Percentiles rank a stretch among this genome's conserved stretches.
phyloP scores from a whole-genome alignment of 2,797 vertebrate genomes.

The Acrocephalus scirpaceus region DNA sequence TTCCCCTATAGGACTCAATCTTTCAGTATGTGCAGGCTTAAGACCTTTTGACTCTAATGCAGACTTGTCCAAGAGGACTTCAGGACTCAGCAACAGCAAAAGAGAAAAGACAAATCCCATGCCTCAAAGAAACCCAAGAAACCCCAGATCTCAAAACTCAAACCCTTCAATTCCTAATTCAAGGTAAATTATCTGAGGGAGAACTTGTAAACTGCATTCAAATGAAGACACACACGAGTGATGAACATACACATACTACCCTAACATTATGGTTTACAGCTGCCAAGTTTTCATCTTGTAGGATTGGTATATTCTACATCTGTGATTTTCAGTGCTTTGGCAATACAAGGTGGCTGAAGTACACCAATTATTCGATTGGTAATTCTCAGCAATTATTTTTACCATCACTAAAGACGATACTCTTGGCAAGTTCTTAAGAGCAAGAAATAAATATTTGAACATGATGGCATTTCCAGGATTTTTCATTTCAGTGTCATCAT shows the following conservation, averaged over 20 bases:
- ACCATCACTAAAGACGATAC: not conserved
- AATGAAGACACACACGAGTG: not conserved
- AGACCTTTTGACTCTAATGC: not conserved
- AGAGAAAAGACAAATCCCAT: not conserved
- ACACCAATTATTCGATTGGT: not conserved
- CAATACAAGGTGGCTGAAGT: not conserved
- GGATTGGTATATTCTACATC: not conserved
- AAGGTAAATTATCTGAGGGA: not conserved
- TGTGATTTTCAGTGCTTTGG: not conserved
- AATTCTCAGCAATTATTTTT: not conserved
- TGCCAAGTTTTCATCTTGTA: not conserved
- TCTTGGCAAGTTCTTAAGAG: not conserved
- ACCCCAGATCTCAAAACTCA: not conserved
- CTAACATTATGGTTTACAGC: not conserved
- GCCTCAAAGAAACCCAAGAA: not conserved
- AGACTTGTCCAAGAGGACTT: not conserved
- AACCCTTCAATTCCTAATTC: not conserved
- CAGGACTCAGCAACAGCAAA: not conserved
- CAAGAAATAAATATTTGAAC: not conserved
- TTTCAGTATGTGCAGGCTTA: not conserved
- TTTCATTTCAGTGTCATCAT: not conserved
- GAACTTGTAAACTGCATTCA: not conserved
- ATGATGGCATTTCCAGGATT: not conserved
- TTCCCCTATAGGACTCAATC: not conserved
- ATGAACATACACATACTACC: not conserved